Base-by-base conservation (phyloP, 1,140 invertebrate genomes). In the Heliconius melpomene region DNA sequence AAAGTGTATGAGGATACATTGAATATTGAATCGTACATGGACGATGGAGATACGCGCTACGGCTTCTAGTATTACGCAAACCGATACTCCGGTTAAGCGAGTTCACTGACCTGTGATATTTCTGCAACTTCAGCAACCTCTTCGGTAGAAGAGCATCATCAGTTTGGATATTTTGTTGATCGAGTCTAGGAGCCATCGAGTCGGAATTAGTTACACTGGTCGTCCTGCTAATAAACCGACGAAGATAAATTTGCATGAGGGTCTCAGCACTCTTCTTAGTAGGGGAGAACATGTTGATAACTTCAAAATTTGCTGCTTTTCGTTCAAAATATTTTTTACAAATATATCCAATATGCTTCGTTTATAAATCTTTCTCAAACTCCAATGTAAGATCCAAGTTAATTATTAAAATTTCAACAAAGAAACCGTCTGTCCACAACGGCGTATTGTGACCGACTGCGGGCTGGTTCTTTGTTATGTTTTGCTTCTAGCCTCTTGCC, bases 181-280 rank as follows among this genome's bases (percentile, higher is more conserved):
- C 93, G 29, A 94, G 88, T 40, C 94, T 90, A 7, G 92, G 90
- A 16, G 93, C 90, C 89, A 96, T 95, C 23, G 95, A 93, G 83
- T 95, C 95, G n/a, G 95, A 95, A 83, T 96, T 95, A n/a, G 94
- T 94, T 36, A 94, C 94, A 79, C 93, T 95, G 20, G 94, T 94
- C 1, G 95, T 95, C 89, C 95, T 95, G 88, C 95, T 95, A 78
- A 95, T 95, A 72, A 92, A 92, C 76, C 95, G 92, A 80, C 92
- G 90, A 78, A 95, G 82, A 86, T 90, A 95, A 79, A 88, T 88
- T 90, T 89, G 90, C 50, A 92, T 77, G 78, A 93, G 83, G 82
- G 85, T 91, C n/a, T 92, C 91, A 80, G 93, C 84, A 87, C 91
- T 94, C 83, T 92, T 91, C 85, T 86, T 91, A 77, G 91, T 89